Evolutionary conservation across 2,113 vertebrate genomes (phyloP), one percentile per base, ranked within the genome.

Genomic region (Notothenia coriiceps): DNA sequence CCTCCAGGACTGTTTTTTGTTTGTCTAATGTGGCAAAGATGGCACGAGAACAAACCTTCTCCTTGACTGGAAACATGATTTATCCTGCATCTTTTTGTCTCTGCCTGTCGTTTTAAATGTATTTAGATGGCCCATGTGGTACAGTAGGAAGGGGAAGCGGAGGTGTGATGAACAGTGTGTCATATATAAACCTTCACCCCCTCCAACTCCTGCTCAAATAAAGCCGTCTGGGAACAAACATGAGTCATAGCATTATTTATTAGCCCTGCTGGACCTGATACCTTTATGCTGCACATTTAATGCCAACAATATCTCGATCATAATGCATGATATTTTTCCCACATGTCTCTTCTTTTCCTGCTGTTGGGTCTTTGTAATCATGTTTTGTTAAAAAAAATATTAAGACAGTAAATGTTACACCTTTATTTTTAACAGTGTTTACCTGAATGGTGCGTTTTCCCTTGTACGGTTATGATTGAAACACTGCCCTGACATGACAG

Each of bases 181-280:
- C 64, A 80, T 25, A 80, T 25, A 62, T 76, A 76, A 83, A 79
- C 70, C 62, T 68, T 83, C 66, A 79, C 22, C 71, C 20, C 40
- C 59, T 76, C 74, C 59, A 77, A 55, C 74, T 82, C 44, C 40
- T 73, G 59, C 73, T 77, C 17, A 69, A 65, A 83, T 81, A 1
- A 77, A 80, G 15, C 73, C 81, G 77, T 79, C 60, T 83, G 46
- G 62, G 51, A 85, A 64, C n/a, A 59, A 67, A 77, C 54, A 60
- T 84, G 73, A 88, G 83, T 89, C 87, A 85, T 3, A 59, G 18
- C 62, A 69, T 54, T 77, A 73, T 79, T 81, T 40, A 68, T 68
- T 75, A 74, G 57, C 80, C 71, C 70, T 52, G 29, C 11, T 25
- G 33, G 68, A 82, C 69, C 40, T 51, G 25, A 33, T 69, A 69